These are phyloP conservation scores for Leuciscus idus DNA, from an alignment of 2,113 vertebrate species.

Conservation along the genomic window DNA sequence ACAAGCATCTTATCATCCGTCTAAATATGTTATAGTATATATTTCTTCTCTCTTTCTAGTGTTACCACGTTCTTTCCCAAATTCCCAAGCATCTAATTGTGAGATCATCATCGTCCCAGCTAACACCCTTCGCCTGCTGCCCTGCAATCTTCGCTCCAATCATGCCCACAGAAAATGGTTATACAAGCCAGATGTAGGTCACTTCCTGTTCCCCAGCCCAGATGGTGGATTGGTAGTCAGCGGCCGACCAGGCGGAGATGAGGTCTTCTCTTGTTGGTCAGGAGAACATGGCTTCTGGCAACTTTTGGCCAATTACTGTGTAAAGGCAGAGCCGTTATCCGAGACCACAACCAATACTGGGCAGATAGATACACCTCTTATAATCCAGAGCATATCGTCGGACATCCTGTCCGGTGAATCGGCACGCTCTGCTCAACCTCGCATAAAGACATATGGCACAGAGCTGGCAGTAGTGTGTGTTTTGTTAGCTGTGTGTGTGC, in stretches of 20 bases:
- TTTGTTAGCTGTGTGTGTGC: constrained; percentile 78
- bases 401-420: constrained; percentile 72
- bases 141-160: constrained; percentile 88
- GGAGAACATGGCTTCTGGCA: constrained; percentile 86
- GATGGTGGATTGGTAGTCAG: constrained; percentile 88
- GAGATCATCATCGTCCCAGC: constrained; percentile 79
- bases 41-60: constrained; percentile 18
- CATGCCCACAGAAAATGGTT: constrained; percentile 85
- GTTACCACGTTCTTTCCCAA: constrained; percentile 21
- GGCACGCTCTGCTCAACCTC: constrained; percentile 58
- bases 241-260: constrained; percentile 77
- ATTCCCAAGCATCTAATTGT: constrained; percentile 64
- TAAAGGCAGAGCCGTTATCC: constrained; percentile 66
- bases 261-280: constrained; percentile 92
- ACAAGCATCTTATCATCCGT: not conserved
- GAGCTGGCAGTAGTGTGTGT: constrained; percentile 90
- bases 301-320: constrained; percentile 90
- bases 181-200: constrained; percentile 72
- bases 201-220: constrained; percentile 83
- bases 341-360: constrained; percentile 73
- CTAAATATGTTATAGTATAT: not conserved
- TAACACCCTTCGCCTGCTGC: constrained; percentile 84
- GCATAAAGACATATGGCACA: constrained; percentile 88
- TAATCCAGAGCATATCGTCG: constrained; percentile 62
- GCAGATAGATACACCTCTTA: constrained; percentile 67